Percentiles rank a stretch among this genome's conserved stretches.
phyloP scores from a whole-genome alignment of 2,113 vertebrate species.

The Mirza zaza region DNA sequence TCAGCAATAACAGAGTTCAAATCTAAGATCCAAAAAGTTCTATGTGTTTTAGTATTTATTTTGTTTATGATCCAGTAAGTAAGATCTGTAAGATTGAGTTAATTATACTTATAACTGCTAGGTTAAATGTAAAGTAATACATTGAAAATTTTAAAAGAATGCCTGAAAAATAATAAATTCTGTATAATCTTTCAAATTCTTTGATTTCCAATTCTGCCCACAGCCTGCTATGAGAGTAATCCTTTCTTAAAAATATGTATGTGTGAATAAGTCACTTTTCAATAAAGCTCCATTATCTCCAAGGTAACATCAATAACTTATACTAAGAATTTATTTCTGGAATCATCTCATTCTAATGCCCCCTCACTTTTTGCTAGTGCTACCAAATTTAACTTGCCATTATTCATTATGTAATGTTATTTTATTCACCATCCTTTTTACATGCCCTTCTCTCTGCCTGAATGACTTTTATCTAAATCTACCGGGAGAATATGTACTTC shows the following conservation, averaged over 20 bases:
- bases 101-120: neutral
- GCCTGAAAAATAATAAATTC: neutral
- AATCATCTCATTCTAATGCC: neutral
- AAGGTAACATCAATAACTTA: neutral
- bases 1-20: neutral
- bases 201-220: neutral
- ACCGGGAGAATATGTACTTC: neutral
- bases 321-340: neutral
- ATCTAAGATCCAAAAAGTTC: neutral
- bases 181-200: neutral
- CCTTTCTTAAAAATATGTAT: neutral
- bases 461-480: neutral
- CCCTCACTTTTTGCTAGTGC: neutral
- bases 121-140: neutral
- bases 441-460: neutral
- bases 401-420: neutral
- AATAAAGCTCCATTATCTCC: neutral
- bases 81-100: neutral
- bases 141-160: neutral
- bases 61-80: neutral
- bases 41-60: neutral
- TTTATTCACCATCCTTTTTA: neutral
- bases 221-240: neutral
- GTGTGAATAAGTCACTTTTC: neutral
- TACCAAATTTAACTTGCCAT: neutral